A percentile compares a stretch with the other conserved stretches of the same genome.
Evolutionary conservation across 2,888 invertebrate genomes (phyloP).

Genomic region (Ophion obscuratus): DNA sequence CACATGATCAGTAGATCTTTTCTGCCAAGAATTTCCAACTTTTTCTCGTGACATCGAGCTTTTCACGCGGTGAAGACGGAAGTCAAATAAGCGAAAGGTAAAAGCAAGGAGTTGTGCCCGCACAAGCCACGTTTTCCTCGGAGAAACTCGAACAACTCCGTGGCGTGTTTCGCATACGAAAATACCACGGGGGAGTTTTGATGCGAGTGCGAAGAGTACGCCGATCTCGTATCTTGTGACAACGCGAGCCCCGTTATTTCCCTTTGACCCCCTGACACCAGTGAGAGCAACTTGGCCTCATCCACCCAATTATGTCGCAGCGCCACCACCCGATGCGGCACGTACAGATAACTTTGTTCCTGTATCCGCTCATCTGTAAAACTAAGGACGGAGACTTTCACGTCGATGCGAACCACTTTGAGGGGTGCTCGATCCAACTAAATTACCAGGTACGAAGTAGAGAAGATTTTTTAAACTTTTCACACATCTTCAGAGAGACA

Average conservation of each 20-base stretch:
- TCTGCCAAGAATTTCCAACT: neutral
- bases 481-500: neutral
- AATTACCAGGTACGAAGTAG: neutral
- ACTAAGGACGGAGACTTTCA: neutral
- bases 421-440: neutral
- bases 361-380: neutral
- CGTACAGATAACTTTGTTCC: neutral
- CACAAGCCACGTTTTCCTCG: neutral
- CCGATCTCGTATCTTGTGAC: neutral
- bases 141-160: slow-evolving; percentile 55
- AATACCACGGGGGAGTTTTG: slow-evolving; percentile 53
- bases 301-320: neutral
- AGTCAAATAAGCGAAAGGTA: neutral
- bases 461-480: neutral
- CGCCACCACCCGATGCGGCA: neutral
- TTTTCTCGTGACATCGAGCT: neutral
- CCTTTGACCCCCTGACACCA: slow-evolving; percentile 22
- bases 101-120: neutral
- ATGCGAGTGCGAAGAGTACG: slow-evolving; percentile 30
- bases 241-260: slow-evolving; percentile 47
- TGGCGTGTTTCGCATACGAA: slow-evolving; percentile 61
- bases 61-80: neutral
- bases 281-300: slow-evolving; percentile 10
- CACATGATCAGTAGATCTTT: neutral
- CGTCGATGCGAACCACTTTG: neutral